phyloP scores from a whole-genome alignment of 1,140 invertebrate genomes.

The Leucophenga varia region DNA sequence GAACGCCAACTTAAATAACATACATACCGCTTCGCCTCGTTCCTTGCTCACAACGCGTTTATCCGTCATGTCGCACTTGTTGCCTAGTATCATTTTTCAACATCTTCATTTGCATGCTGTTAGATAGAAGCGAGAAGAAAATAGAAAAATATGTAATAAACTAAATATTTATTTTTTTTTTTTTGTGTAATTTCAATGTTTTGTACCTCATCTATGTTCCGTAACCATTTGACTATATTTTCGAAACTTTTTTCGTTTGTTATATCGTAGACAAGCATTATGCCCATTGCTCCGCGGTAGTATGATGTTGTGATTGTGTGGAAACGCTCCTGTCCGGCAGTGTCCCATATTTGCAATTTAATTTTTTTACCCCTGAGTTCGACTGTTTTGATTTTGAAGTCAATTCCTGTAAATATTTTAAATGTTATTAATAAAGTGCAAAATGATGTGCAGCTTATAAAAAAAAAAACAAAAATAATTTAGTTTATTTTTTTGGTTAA shows the following conservation, averaged over 20 bases:
- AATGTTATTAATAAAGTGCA: no score
- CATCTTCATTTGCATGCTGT: conserved; percentile 98
- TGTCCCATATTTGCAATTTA: conserved; percentile 93
- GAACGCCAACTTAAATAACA: no score
- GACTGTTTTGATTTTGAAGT: conserved; percentile 99
- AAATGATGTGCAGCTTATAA: no score
- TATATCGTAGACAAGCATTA: conserved; percentile 98
- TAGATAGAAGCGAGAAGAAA: conserved; percentile 32
- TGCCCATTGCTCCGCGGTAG: conserved; percentile 97
- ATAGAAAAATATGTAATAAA: background rate
- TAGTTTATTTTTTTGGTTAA: conserved; percentile 1
- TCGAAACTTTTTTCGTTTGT: conserved; percentile 98
- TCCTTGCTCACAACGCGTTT: conserved; percentile 91
- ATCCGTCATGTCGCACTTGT: conserved; percentile 99
- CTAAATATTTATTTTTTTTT: background rate
- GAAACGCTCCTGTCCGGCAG: conserved; percentile 90
- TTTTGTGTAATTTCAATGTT: background rate
- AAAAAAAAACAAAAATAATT: conserved; percentile 6
- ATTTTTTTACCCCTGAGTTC: conserved; percentile 97
- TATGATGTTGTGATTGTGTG: conserved; percentile 98
- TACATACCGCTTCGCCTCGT: conserved; percentile 79
- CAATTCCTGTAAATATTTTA: conserved; percentile 90
- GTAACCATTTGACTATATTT: conserved; percentile 97
- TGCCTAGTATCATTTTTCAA: conserved; percentile 99
- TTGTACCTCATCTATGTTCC: conserved; percentile 92